phyloP scores from a whole-genome alignment of 2,113 vertebrate species.

The Suncus etruscus region DNA sequence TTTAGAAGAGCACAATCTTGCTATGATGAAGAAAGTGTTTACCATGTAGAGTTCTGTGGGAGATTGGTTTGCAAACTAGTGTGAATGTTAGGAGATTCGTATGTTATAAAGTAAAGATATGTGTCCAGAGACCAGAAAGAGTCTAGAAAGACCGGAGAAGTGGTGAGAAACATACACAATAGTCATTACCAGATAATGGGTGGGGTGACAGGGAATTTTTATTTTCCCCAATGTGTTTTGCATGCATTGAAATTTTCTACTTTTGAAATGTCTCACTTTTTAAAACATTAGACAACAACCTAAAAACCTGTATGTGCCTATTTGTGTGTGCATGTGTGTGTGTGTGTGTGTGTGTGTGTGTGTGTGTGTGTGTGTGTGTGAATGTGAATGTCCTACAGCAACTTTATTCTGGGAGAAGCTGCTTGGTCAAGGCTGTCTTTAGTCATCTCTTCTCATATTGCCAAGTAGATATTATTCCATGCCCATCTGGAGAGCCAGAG shows the following conservation, averaged over 20 bases:
- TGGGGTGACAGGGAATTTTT: background rate
- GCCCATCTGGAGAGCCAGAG: background rate
- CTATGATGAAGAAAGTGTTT: constrained; percentile 8
- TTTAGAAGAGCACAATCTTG: constrained; percentile 38
- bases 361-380: background rate
- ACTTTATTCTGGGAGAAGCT: background rate
- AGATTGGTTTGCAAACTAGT: background rate
- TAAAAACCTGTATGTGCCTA: background rate
- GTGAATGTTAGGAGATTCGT: background rate
- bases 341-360: background rate
- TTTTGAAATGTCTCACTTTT: constrained; percentile 46
- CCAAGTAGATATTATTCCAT: background rate
- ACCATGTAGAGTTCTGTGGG: background rate
- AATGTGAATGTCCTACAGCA: background rate
- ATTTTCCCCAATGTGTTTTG: constrained; percentile 38
- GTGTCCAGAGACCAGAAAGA: background rate
- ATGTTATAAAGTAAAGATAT: background rate
- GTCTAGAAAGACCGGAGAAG: too few relatives aligned
- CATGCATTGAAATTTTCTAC: constrained; percentile 21
- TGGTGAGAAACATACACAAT: background rate
- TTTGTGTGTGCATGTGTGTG: background rate
- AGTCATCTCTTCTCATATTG: background rate
- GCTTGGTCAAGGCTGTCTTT: background rate
- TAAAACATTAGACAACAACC: background rate
- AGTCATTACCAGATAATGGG: constrained; percentile 7